These are phyloP conservation scores for Pungitius pungitius DNA, from an alignment of 2,113 vertebrate genomes.

Conservation along the genomic window DNA sequence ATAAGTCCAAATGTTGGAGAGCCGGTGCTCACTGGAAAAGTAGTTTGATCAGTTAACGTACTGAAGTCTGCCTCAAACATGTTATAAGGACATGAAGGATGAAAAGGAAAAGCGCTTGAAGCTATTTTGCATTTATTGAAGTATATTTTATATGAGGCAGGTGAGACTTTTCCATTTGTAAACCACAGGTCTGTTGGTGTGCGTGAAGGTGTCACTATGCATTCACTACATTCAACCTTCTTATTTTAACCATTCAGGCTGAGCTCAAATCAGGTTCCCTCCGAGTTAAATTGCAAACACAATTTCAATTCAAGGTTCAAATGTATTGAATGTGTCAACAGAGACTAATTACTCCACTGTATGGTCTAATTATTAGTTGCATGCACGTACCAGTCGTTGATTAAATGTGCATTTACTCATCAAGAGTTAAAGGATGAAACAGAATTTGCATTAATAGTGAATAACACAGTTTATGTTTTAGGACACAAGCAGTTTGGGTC, in stretches of 20 bases:
- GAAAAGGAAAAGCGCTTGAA: conserved; percentile 26
- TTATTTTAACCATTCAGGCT: conserved; percentile 8
- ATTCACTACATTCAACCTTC: conserved; percentile 27
- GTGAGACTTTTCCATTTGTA: conserved; percentile 45
- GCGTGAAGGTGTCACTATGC: conserved; percentile 26
- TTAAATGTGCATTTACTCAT: conserved; percentile 25
- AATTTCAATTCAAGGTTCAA: background rate
- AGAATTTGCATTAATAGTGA: background rate
- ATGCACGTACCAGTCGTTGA: conserved; percentile 13
- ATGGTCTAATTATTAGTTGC: conserved; percentile 16
- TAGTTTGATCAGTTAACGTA: conserved; percentile 13
- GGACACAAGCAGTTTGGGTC: conserved; percentile 36
- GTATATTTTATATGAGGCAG: conserved; percentile 46
- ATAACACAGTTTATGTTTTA: conserved; percentile 18
- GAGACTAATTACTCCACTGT: conserved; percentile 8
- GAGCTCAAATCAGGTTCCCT: background rate
- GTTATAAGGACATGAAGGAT: conserved; percentile 16
- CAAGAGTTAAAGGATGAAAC: conserved; percentile 11
- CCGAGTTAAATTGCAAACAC: background rate
- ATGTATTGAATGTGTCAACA: conserved; percentile 5
- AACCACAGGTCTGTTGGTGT: conserved; percentile 16
- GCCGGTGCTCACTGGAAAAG: conserved; percentile 34
- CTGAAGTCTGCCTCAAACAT: background rate
- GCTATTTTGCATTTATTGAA: background rate
- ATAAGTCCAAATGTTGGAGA: conserved; percentile 54